phyloP scores from a whole-genome alignment of 2,888 invertebrate genomes.

The Tachystola acroxantha region DNA sequence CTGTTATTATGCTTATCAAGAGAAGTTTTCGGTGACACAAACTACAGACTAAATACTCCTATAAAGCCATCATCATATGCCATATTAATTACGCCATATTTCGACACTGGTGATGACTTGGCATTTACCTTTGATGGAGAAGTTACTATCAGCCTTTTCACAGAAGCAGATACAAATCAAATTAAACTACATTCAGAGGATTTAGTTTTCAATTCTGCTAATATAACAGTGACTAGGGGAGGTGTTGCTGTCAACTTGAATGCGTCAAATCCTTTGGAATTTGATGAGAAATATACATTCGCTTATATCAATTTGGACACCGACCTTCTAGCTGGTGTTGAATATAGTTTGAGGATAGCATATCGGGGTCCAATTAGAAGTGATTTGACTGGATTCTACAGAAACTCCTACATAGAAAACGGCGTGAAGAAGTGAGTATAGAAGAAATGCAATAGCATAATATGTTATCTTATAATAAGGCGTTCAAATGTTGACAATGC shows the following conservation, averaged over 20 bases:
- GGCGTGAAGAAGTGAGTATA: slow-evolving; percentile 72
- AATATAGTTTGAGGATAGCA: slow-evolving; percentile 66
- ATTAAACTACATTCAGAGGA: slow-evolving; percentile 63
- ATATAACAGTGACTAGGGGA: slow-evolving; percentile 38
- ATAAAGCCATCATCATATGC: slow-evolving; percentile 74
- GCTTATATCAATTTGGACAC: slow-evolving; percentile 59
- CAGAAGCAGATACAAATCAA: slow-evolving; percentile 33
- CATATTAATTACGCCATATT: slow-evolving; percentile 71
- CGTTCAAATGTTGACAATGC: too few relatives aligned
- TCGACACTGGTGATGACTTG: slow-evolving; percentile 51
- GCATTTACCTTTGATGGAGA: slow-evolving; percentile 69
- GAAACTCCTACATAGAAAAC: slow-evolving; percentile 73
- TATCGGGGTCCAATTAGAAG: slow-evolving; percentile 76
- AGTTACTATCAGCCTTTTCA: slow-evolving; percentile 55
- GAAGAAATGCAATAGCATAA: too few relatives aligned
- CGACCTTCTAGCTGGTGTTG: slow-evolving; percentile 41
- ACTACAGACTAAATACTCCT: slow-evolving; percentile 52
- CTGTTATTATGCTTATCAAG: slow-evolving; percentile 19
- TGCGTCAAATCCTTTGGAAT: slow-evolving; percentile 36
- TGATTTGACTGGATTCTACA: slow-evolving; percentile 80
- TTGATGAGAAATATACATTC: slow-evolving; percentile 61
- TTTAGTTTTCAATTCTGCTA: slow-evolving; percentile 34
- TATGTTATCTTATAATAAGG: too few relatives aligned
- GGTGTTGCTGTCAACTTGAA: slow-evolving; percentile 25
- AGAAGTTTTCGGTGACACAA: slow-evolving; percentile 37